A percentile compares a stretch with the other conserved stretches of the same genome.
These are phyloP conservation scores for Chloroclysta siterata DNA, from an alignment of 2,888 invertebrate species.

Conservation along the genomic window DNA sequence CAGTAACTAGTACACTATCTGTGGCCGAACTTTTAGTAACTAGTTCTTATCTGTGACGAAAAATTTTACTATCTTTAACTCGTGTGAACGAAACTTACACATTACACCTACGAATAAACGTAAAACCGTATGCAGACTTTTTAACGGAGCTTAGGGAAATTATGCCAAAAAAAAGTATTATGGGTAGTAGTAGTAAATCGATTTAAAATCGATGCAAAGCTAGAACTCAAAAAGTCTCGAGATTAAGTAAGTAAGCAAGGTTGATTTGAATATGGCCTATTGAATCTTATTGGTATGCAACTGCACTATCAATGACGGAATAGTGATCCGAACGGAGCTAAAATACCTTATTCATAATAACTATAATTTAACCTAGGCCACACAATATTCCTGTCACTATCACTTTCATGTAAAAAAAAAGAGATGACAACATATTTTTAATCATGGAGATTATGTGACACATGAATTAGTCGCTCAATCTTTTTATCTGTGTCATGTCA, in stretches of 20 bases:
- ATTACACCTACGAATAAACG: too few relatives aligned
- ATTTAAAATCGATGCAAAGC: too few relatives aligned
- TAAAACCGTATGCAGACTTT: too few relatives aligned
- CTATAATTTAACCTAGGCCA: neutral
- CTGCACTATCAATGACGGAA: slow-evolving; percentile 41
- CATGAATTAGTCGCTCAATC: slow-evolving; percentile 39
- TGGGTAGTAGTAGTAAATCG: too few relatives aligned
- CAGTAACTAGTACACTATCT: slow-evolving; percentile 12
- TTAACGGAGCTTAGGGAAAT: too few relatives aligned
- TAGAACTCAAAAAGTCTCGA: too few relatives aligned
- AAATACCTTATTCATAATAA: slow-evolving; percentile 42
- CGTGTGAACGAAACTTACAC: too few relatives aligned
- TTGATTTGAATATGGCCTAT: slow-evolving; percentile 46
- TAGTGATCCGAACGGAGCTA: slow-evolving; percentile 49
- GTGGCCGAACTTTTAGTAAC: slow-evolving; percentile 5
- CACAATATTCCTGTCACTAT: neutral
- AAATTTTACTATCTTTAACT: too few relatives aligned
- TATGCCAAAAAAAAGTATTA: too few relatives aligned
- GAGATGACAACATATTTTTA: neutral
- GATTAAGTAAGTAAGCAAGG: neutral
- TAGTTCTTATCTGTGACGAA: slow-evolving; percentile 20
- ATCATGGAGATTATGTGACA: neutral
- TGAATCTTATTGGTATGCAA: slow-evolving; percentile 45
- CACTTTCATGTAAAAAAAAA: neutral
- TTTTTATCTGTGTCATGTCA: slow-evolving; percentile 60